Conservation (phyloP, 2,888 invertebrate genomes). For the Eristalis arbustorum region DNA sequence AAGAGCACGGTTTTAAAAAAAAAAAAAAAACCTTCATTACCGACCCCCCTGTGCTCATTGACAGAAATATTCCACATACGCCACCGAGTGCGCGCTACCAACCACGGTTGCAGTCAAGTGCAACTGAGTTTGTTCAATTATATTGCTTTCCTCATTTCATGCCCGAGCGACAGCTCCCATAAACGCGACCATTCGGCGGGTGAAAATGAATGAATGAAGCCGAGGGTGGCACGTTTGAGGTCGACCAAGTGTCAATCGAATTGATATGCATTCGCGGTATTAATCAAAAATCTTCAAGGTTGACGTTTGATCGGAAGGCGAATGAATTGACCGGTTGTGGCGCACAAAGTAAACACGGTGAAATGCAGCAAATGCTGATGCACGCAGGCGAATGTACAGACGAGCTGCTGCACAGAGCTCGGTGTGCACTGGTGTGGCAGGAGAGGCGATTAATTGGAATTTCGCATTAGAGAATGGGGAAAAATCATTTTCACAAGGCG, state of each 20-base stretch:
- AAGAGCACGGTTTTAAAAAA: no score
- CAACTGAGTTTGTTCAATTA: not conserved
- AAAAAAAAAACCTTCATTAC: no score
- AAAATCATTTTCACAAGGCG: not conserved
- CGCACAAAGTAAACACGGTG: not conserved
- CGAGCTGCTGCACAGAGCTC: not conserved
- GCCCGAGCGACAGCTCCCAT: not conserved
- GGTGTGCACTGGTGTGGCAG: not conserved
- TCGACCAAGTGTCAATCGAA: constrained; percentile 27
- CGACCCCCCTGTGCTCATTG: not conserved
- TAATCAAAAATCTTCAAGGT: constrained; percentile 37
- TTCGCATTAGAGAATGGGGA: not conserved
- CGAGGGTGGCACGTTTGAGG: not conserved
- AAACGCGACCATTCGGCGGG: not conserved
- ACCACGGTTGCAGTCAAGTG: not conserved
- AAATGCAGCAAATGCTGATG: constrained; percentile 4
- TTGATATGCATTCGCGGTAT: constrained; percentile 18
- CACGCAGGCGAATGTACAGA: no score
- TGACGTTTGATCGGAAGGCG: not conserved
- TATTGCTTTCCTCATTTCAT: not conserved
- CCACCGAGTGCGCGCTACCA: not conserved
- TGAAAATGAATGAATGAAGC: not conserved
- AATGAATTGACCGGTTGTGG: not conserved
- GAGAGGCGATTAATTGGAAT: not conserved
- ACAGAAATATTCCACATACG: constrained; percentile 19